Evolutionary conservation across 1,140 invertebrate genomes (phyloP).

Genomic region (Lepidostoma basale): DNA sequence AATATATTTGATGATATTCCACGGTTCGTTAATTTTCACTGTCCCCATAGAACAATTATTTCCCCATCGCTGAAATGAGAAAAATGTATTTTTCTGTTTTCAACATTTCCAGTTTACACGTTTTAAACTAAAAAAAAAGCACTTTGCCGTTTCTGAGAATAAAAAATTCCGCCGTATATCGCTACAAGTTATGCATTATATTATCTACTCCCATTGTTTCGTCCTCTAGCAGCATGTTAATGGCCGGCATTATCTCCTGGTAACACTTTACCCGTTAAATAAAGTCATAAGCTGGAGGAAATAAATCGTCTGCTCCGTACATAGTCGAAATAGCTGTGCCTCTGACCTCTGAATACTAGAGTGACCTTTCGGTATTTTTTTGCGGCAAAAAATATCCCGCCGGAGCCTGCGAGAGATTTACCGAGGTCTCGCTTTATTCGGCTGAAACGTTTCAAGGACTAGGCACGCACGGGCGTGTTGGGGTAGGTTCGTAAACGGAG

Average conservation of each 20-base stretch:
- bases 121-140: slow-evolving; percentile 12
- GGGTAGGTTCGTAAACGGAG: slow-evolving; percentile 45
- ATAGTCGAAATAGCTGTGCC: slow-evolving; percentile 7
- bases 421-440: slow-evolving; percentile 15
- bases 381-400: slow-evolving; percentile 14
- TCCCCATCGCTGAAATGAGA: background rate
- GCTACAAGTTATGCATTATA: background rate
- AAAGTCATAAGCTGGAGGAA: slow-evolving; percentile 32
- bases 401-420: slow-evolving; percentile 32
- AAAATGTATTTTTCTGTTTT: background rate
- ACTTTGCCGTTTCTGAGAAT: background rate
- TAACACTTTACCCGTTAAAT: slow-evolving; percentile 35
- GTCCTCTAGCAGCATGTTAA: background rate
- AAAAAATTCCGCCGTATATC: background rate
- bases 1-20: background rate
- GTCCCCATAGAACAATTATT: background rate
- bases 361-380: slow-evolving; percentile 25
- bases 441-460: slow-evolving; percentile 35
- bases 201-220: slow-evolving; percentile 31
- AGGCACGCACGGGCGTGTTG: slow-evolving; percentile 37
- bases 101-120: background rate
- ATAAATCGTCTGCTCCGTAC: slow-evolving; percentile 32
- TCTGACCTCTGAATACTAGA: slow-evolving; percentile 28
- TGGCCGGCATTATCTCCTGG: slow-evolving; percentile 24
- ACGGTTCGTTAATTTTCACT: background rate